Conservation (phyloP, 2,113 vertebrate species). For the Zosterops borbonicus region DNA sequence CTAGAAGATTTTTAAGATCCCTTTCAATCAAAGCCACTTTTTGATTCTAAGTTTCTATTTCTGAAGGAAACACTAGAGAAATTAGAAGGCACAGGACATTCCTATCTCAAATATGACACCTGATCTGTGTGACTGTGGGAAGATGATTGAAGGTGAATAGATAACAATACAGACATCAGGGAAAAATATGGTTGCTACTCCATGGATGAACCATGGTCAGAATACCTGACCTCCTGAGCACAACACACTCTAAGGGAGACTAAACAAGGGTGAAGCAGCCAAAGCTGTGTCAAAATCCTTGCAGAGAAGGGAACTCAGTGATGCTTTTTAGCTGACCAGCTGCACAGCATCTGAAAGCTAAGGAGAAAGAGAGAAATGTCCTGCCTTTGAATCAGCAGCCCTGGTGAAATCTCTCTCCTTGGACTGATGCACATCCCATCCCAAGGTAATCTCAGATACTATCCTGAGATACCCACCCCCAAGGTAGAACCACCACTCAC, state of each 20-base stretch:
- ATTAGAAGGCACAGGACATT: background rate
- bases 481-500: background rate
- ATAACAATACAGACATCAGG: fast-evolving
- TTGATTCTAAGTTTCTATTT: background rate
- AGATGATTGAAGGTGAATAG: background rate
- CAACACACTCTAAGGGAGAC: too few relatives aligned
- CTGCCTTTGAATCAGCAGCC: background rate
- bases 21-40: background rate
- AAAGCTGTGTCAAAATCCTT: background rate
- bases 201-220: fast-evolving
- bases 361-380: background rate
- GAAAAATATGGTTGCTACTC: background rate
- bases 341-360: background rate
- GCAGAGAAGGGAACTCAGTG: background rate
- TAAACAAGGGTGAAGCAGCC: fast-evolving
- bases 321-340: background rate
- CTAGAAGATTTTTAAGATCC: background rate
- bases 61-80: background rate
- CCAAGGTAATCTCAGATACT: background rate
- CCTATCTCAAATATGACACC: background rate
- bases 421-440: fast-evolving
- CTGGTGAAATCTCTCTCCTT: background rate
- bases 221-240: background rate
- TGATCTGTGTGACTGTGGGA: background rate
- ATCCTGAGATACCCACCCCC: background rate